These are phyloP conservation scores for Hestina assimilis DNA, from an alignment of 1,140 invertebrate genomes.

Conservation along the genomic window DNA sequence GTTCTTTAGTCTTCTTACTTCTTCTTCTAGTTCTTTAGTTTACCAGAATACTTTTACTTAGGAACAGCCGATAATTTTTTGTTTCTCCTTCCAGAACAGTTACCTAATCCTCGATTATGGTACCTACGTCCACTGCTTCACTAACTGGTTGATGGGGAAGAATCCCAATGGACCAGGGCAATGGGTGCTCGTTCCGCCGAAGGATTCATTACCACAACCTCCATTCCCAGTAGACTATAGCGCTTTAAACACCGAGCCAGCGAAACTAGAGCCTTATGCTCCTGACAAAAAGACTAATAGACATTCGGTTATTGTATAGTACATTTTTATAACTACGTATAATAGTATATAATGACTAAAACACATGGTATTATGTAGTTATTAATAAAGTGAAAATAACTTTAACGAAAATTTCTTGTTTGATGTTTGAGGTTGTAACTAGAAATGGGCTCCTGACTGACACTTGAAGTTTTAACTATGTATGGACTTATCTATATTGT, in stretches of 20 bases:
- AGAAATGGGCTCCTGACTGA: too few relatives aligned
- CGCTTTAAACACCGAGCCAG: slow-evolving; percentile 83
- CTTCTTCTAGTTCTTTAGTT: too few relatives aligned
- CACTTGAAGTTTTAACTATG: too few relatives aligned
- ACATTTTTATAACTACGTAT: neutral
- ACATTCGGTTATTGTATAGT: slow-evolving; percentile 84
- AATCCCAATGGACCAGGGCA: slow-evolving; percentile 86
- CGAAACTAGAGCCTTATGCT: slow-evolving; percentile 83
- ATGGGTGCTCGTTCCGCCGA: slow-evolving; percentile 83
- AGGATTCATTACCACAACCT: slow-evolving; percentile 77
- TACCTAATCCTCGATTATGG: slow-evolving; percentile 81
- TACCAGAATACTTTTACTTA: too few relatives aligned
- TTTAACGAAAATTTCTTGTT: too few relatives aligned
- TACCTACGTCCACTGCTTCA: slow-evolving; percentile 83
- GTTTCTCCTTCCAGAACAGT: slow-evolving; percentile 79
- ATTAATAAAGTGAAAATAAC: too few relatives aligned
- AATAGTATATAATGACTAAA: neutral
- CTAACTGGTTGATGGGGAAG: slow-evolving; percentile 84
- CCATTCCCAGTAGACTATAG: slow-evolving; percentile 87
- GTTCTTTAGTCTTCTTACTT: too few relatives aligned
- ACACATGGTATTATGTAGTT: neutral
- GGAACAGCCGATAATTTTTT: neutral
- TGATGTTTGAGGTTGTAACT: too few relatives aligned
- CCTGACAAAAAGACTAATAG: slow-evolving; percentile 83
- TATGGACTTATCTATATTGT: too few relatives aligned